Evolutionary conservation across 1,140 invertebrate species (phyloP).

Genomic region (Brachionus sp.): DNA sequence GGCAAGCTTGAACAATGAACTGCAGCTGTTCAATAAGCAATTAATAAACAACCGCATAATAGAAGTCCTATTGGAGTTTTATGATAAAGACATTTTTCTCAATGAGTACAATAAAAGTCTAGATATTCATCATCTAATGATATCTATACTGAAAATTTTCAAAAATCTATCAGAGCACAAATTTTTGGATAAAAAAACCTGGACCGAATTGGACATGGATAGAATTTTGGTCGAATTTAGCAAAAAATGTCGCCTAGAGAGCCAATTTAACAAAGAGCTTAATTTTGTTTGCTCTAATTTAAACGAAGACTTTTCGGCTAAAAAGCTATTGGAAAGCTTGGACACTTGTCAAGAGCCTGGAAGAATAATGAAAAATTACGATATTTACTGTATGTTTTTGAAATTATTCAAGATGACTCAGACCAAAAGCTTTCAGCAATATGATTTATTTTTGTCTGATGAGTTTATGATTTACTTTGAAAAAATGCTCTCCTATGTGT

Average conservation of each 20-base stretch:
- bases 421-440: background rate
- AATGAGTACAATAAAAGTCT: background rate
- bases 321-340: background rate
- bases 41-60: background rate
- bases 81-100: background rate
- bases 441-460: background rate
- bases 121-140: background rate
- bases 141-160: background rate
- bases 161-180: background rate
- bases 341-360: background rate
- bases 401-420: background rate
- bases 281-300: background rate
- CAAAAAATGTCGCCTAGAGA: background rate
- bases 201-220: background rate
- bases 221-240: background rate
- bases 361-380: constrained; percentile 10
- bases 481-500: background rate
- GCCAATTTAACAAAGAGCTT: background rate
- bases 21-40: background rate
- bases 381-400: background rate
- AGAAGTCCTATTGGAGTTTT: background rate
- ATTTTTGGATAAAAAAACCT: background rate
- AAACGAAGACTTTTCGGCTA: background rate
- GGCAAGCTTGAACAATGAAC: background rate
- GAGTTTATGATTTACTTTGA: background rate